Conservation (phyloP, 2,113 vertebrate genomes). For the Taxidea taxus region DNA sequence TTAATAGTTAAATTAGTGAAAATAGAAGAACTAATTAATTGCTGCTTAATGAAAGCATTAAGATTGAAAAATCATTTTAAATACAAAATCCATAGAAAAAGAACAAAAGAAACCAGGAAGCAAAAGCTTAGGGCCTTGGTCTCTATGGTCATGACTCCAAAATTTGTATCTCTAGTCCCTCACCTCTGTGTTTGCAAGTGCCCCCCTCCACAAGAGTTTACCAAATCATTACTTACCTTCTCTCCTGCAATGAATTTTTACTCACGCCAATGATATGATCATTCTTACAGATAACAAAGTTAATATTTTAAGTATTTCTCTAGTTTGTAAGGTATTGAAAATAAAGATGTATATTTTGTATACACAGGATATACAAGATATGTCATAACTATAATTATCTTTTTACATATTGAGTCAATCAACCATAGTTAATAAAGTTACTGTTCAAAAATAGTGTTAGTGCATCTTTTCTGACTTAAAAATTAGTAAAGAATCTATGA, state of each 20-base stretch:
- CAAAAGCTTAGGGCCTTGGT: neutral
- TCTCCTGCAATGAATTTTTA: neutral
- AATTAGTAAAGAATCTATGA: neutral
- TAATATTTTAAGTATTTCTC: conserved; percentile 1
- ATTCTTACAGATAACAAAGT: neutral
- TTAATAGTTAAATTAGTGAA: conserved; percentile 25
- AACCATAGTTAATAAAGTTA: neutral
- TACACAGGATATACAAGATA: neutral
- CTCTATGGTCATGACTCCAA: neutral
- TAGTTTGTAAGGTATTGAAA: neutral
- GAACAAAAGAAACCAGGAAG: neutral
- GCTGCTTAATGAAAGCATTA: neutral
- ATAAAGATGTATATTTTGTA: neutral
- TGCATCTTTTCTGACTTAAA: neutral
- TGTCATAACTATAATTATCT: neutral
- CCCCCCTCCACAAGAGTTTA: neutral
- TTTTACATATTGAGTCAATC: neutral
- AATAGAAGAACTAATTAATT: neutral
- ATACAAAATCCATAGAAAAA: conserved; percentile 29
- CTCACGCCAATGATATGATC: neutral
- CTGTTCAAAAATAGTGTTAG: conserved; percentile 13
- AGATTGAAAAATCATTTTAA: neutral
- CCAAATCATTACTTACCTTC: neutral
- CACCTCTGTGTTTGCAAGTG: neutral
- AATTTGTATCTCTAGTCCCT: neutral